phyloP scores from a whole-genome alignment of 1,140 invertebrate genomes.

The Eriosoma lanigerum region DNA sequence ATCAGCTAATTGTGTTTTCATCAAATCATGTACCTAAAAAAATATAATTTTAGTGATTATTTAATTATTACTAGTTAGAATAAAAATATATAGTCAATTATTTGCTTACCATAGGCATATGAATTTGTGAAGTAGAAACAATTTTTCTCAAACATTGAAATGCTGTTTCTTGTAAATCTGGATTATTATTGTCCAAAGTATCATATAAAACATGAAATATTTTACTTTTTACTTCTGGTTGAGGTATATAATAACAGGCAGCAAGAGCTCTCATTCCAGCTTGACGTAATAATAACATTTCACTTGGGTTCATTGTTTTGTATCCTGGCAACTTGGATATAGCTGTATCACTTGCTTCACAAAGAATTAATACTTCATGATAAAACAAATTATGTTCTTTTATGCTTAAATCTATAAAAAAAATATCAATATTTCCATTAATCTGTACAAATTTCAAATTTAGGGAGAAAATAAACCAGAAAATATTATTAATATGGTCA shows the following conservation, averaged over 20 bases:
- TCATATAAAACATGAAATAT: slow-evolving; percentile 91
- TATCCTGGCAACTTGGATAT: slow-evolving; percentile 89
- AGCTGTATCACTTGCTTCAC: slow-evolving; percentile 83
- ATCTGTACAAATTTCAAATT: too few species aligned
- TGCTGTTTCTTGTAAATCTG: slow-evolving; percentile 87
- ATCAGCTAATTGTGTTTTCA: slow-evolving; percentile 78
- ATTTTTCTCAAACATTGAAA: slow-evolving; percentile 95
- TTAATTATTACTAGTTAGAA: too few species aligned
- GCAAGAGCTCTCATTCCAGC: slow-evolving; percentile 84
- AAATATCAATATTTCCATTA: background rate
- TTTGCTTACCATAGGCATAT: slow-evolving; percentile 71
- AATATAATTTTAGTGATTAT: too few species aligned
- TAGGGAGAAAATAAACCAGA: too few species aligned
- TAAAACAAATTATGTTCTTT: slow-evolving; percentile 92
- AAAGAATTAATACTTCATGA: slow-evolving; percentile 79
- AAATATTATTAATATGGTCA: too few species aligned
- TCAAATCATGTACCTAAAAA: slow-evolving; percentile 71
- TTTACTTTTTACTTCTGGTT: slow-evolving; percentile 72
- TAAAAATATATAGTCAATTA: background rate
- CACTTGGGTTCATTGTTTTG: slow-evolving; percentile 74
- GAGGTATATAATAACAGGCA: slow-evolving; percentile 84
- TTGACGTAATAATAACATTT: slow-evolving; percentile 83
- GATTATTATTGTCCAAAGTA: slow-evolving; percentile 80
- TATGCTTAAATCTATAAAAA: slow-evolving; percentile 71
- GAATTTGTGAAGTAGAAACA: slow-evolving; percentile 75